phyloP scores from a whole-genome alignment of 1,140 invertebrate genomes.

The Formica exsecta region DNA sequence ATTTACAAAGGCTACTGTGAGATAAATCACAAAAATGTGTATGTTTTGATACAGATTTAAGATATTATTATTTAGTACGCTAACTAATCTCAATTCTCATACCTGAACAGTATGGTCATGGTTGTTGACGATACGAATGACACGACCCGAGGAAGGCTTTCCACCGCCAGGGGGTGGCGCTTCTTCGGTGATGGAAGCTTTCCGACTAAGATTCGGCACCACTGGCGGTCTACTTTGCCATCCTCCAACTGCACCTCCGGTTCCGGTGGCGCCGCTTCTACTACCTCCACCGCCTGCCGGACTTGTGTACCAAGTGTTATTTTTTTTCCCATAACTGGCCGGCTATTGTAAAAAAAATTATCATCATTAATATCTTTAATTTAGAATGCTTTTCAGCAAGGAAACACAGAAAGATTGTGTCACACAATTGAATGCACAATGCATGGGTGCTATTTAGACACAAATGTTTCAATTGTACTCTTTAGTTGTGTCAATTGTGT shows the following conservation, averaged over 20 bases:
- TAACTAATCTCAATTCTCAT: conserved; percentile 47
- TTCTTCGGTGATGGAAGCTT: conserved; percentile 88
- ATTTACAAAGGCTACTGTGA: too few species aligned
- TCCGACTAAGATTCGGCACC: conserved; percentile 89
- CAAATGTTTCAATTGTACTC: too few species aligned
- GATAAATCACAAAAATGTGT: not conserved
- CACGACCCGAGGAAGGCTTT: conserved; percentile 93
- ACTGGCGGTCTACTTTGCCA: conserved; percentile 91
- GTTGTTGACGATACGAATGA: conserved; percentile 96
- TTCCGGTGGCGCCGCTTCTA: conserved; percentile 84
- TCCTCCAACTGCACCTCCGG: conserved; percentile 87
- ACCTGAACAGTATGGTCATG: conserved; percentile 96
- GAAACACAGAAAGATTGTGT: too few species aligned
- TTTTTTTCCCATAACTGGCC: conserved; percentile 95
- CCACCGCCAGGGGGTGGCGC: conserved; percentile 90
- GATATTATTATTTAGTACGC: not conserved
- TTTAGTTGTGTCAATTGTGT: too few species aligned
- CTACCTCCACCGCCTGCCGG: conserved; percentile 86
- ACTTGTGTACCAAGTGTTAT: conserved; percentile 93
- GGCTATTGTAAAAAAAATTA: conserved; percentile 86
- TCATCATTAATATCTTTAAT: not conserved
- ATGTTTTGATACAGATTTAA: not conserved
- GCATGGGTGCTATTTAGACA: too few species aligned
- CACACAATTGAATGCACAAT: too few species aligned
- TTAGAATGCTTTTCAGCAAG: not conserved